Conservation (phyloP, 2,113 vertebrate species). For the Tetrax tetrax region DNA sequence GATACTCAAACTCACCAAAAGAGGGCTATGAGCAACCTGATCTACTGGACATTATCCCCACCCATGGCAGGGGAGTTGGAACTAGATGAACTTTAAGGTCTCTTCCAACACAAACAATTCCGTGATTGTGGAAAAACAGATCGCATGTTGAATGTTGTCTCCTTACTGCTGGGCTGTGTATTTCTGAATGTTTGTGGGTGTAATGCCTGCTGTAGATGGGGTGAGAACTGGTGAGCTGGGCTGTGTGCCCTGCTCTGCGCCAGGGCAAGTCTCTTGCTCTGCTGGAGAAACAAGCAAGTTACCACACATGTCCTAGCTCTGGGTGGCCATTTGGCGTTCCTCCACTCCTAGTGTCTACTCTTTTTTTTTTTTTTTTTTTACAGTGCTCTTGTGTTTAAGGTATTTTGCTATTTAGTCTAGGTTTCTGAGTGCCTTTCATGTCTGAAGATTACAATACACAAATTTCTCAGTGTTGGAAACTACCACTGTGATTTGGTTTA, state of each 20-base stretch:
- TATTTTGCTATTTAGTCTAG: background rate
- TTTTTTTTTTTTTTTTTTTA: too few species aligned
- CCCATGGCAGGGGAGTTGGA: background rate
- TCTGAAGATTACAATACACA: background rate
- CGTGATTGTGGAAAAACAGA: background rate
- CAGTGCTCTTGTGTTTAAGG: background rate
- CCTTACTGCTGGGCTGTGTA: background rate
- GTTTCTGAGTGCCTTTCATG: background rate
- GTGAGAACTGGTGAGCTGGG: background rate
- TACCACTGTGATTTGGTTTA: background rate
- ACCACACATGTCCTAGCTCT: fast-evolving
- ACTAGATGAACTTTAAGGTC: background rate
- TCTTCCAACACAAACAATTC: background rate
- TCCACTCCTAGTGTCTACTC: background rate
- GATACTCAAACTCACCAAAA: background rate
- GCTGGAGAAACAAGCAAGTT: background rate
- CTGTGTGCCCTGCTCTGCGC: background rate
- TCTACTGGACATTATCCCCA: background rate
- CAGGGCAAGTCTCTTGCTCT: background rate
- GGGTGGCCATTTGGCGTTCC: background rate
- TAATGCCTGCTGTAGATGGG: background rate
- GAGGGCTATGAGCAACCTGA: background rate
- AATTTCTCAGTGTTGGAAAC: background rate
- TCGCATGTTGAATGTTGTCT: background rate
- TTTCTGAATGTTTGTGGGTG: background rate